Base-by-base conservation (phyloP, 2,888 invertebrate species). In the Cephus nigrinus region DNA sequence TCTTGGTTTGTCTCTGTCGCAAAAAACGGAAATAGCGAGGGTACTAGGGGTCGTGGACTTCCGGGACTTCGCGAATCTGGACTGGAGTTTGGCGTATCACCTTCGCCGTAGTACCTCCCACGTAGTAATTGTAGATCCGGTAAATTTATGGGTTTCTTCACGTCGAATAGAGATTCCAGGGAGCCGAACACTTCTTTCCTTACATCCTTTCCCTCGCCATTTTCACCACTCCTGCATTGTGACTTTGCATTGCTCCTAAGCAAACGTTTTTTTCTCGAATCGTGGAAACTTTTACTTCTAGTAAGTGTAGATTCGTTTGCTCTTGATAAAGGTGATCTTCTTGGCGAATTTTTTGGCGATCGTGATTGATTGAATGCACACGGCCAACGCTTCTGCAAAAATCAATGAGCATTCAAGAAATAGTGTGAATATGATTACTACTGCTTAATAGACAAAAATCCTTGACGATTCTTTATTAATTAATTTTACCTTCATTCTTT, bases 401-500 rank as follows among this genome's bases (percentile, higher is more conserved):
- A 77, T 34, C 12, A 15, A 69, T 36, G 33, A 74, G 11, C 11
- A 33, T 36, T 55, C 23, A 55, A 55, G 23, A 55, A 55, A 55
- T 23, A 23, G 9, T 55, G 9, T 9, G 9, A 23, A 23, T 15
- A 55, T 55, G 23, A 55, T 55, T 55, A 55, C 23, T 23, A 1
- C 15, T 55, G 4, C 55, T 55, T 9, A 23, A 55, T 9, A 23
- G 5, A 55, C 23, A 23, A 55, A 23, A 23, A 23, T 9, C 23
- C 23, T 71, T 33, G 32, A 71, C 4, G 31, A 71, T 31, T 12
- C 31, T 15, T 34, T 73, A 55, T 40, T 73, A 55, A 32, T 73
- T 73, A 78, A 82, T 84, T 88, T 89, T 89, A 89, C 89, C 89
- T 89, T 88, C 88, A 89, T 89, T 85, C 82, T 89, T 89, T 89